Evolutionary conservation across 2,797 vertebrate species (phyloP).

Genomic region (Ctenochaetus hawaiiensis): DNA sequence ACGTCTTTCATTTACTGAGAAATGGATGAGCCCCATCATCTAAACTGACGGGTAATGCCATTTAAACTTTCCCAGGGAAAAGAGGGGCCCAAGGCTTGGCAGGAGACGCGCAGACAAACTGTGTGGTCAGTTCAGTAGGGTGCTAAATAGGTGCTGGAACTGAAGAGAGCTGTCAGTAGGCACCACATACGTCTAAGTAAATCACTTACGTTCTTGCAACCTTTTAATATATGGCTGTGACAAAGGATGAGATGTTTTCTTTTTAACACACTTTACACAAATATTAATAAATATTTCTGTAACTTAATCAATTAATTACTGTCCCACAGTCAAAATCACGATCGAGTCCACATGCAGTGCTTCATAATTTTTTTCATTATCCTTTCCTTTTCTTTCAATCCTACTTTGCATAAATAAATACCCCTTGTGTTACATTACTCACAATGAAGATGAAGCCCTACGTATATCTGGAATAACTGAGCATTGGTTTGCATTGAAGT

Average conservation of each 20-base stretch:
- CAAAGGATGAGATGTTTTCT: background rate
- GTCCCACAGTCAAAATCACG: background rate
- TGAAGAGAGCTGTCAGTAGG: slow-evolving; percentile 27
- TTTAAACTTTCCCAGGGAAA: slow-evolving; percentile 63
- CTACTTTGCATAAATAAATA: no score
- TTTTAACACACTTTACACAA: background rate
- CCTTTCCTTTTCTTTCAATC: no score
- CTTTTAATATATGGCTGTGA: background rate
- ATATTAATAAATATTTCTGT: no score
- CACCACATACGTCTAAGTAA: background rate
- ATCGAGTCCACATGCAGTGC: background rate
- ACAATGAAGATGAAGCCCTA: background rate
- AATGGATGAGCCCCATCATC: slow-evolving; percentile 65
- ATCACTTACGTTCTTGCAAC: background rate
- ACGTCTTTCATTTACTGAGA: slow-evolving; percentile 67
- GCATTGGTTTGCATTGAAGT: background rate
- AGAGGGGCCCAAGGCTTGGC: slow-evolving; percentile 59
- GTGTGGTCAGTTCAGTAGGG: slow-evolving; percentile 35
- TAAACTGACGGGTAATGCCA: slow-evolving; percentile 69
- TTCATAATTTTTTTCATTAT: background rate
- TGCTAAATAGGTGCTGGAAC: slow-evolving; percentile 41
- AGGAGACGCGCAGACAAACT: background rate
- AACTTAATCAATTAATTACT: background rate
- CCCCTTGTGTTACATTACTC: background rate
- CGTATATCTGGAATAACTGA: background rate